Evolutionary conservation across 2,797 vertebrate genomes (phyloP).

Genomic region (Pyrocephalus nanus): DNA sequence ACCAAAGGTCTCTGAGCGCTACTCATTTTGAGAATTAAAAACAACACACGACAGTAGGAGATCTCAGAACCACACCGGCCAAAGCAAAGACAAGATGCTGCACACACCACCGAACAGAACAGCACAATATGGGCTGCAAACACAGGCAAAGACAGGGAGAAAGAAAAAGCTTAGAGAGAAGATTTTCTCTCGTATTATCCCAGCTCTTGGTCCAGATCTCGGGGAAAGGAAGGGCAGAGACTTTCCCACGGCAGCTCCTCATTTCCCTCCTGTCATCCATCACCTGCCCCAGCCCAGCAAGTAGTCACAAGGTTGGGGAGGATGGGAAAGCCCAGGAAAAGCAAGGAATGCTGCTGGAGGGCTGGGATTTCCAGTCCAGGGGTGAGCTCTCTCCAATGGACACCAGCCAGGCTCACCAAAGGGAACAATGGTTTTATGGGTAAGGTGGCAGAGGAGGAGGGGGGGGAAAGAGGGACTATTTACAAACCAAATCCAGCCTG

Average conservation of each 20-base stretch:
- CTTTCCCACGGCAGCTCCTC: rapidly evolving
- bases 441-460: not conserved
- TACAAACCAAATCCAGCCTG: not conserved
- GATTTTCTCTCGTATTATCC: not conserved
- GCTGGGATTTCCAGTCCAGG: not conserved
- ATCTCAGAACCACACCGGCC: not conserved
- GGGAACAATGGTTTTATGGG: not conserved
- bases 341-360: not conserved
- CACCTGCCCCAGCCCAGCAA: not conserved
- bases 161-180: not conserved
- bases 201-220: not conserved
- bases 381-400: not conserved
- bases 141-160: not conserved
- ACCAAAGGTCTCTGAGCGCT: not conserved
- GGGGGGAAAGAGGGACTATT: not conserved
- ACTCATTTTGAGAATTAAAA: not conserved
- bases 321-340: not conserved
- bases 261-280: not conserved
- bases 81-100: not conserved
- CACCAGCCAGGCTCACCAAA: not conserved
- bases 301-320: rapidly evolving
- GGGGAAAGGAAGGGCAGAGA: not conserved
- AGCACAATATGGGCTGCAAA: not conserved
- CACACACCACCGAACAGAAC: not conserved
- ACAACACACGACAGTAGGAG: not conserved